Evolutionary conservation across 1,140 invertebrate genomes (phyloP).

Genomic region (Globodera ellingtonae): DNA sequence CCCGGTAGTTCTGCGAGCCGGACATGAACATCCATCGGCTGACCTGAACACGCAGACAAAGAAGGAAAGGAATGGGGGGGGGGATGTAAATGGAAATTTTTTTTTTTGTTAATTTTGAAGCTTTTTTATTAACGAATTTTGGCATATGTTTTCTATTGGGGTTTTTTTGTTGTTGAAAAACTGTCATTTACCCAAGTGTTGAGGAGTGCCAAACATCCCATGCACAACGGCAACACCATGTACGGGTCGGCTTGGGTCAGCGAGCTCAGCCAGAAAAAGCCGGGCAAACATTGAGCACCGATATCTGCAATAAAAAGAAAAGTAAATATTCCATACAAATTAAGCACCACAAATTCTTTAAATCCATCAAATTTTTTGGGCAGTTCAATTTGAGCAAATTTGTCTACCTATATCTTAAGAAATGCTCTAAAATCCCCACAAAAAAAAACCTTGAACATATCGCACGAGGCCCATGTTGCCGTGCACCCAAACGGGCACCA

Average conservation of each 20-base stretch:
- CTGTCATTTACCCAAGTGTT: background rate
- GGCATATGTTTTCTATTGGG: no score
- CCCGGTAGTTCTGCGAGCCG: background rate
- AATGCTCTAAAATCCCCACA: no score
- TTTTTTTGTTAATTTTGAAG: no score
- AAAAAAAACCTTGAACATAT: background rate
- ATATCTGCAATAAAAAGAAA: background rate
- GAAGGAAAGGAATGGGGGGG: background rate
- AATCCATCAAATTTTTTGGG: no score
- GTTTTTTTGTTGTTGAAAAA: no score
- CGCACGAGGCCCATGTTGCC: background rate
- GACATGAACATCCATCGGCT: background rate
- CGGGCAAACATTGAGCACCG: background rate
- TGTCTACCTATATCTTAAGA: no score
- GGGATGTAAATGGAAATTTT: no score
- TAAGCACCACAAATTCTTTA: no score
- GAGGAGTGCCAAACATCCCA: background rate
- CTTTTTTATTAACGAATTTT: no score
- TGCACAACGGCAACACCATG: slow-evolving; percentile 12
- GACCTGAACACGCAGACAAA: background rate
- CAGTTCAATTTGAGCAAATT: no score
- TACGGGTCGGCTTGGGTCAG: slow-evolving; percentile 10
- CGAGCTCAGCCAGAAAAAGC: slow-evolving; percentile 13
- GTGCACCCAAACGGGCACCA: slow-evolving; percentile 16
- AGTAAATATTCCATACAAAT: background rate